A percentile compares a stretch with the other conserved stretches of the same genome.
Evolutionary conservation across 2,797 vertebrate species (phyloP).

Genomic region (Myripristis murdjan): DNA sequence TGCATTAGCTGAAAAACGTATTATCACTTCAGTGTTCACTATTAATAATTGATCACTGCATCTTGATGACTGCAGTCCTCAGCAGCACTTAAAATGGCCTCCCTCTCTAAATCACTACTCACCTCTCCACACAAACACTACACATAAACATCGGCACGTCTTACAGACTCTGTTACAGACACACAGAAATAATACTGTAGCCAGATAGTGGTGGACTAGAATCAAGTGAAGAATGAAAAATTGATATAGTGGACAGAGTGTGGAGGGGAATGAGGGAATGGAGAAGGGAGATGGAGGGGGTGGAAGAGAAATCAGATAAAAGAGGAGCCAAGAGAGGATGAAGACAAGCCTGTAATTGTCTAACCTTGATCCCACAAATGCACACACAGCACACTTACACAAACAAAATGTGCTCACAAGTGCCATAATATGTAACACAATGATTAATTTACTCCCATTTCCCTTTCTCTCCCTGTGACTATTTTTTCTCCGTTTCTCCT

Average conservation of each 20-base stretch:
- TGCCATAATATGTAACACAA: too few species aligned
- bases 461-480: not conserved
- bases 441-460: not conserved
- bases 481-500: not conserved
- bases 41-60: constrained; percentile 73
- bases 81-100: constrained; percentile 73
- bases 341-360: constrained; percentile 36
- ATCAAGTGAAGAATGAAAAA: not conserved
- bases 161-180: not conserved
- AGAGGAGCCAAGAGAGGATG: constrained; percentile 14
- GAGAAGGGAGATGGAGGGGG: constrained; percentile 9
- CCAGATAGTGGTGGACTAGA: too few species aligned
- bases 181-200: constrained; percentile 4
- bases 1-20: constrained; percentile 56
- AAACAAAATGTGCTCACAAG: not conserved
- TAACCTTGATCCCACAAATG: constrained; percentile 59
- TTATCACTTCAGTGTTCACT: constrained; percentile 54
- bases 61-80: constrained; percentile 55
- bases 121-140: constrained; percentile 12
- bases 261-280: not conserved
- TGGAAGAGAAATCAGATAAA: constrained; percentile 18
- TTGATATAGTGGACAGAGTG: not conserved
- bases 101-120: constrained; percentile 34
- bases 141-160: not conserved
- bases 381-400: not conserved